These are phyloP conservation scores for Trissoscelio sp. DNA, from an alignment of 2,888 invertebrate genomes.

Conservation along the genomic window DNA sequence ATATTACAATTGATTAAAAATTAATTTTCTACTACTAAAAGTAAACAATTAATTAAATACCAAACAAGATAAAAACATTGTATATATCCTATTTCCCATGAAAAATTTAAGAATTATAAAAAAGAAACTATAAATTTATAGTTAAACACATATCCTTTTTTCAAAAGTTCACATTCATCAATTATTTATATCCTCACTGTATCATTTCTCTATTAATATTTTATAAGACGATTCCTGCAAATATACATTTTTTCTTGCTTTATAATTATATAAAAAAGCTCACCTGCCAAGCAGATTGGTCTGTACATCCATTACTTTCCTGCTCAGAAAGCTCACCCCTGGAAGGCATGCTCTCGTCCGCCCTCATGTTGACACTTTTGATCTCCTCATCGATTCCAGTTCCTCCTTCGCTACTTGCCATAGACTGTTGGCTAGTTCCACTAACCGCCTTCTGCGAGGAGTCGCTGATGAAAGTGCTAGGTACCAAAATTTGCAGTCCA, in stretches of 20 bases:
- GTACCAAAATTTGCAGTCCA: constrained; percentile 83
- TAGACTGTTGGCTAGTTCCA: constrained; percentile 81
- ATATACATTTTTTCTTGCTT: neutral
- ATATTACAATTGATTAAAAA: no score
- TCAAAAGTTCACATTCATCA: neutral
- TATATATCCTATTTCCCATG: no score
- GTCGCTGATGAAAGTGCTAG: constrained; percentile 82
- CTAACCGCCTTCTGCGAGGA: constrained; percentile 82
- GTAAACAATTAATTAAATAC: no score
- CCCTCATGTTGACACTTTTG: constrained; percentile 89
- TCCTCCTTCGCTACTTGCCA: constrained; percentile 81
- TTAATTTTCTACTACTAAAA: no score
- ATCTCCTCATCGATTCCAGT: constrained; percentile 81
- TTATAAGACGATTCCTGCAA: neutral
- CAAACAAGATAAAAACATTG: no score
- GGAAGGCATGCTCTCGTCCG: constrained; percentile 94
- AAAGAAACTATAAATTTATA: no score
- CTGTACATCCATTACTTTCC: constrained; percentile 93
- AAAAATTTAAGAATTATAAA: no score
- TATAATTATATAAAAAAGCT: no score
- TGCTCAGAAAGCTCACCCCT: constrained; percentile 94
- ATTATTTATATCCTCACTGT: neutral
- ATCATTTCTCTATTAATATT: neutral
- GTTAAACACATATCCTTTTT: no score
- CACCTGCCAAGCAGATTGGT: constrained; percentile 90